Base-by-base conservation (phyloP, 2,888 invertebrate genomes). In the Matsumyia berberina region DNA sequence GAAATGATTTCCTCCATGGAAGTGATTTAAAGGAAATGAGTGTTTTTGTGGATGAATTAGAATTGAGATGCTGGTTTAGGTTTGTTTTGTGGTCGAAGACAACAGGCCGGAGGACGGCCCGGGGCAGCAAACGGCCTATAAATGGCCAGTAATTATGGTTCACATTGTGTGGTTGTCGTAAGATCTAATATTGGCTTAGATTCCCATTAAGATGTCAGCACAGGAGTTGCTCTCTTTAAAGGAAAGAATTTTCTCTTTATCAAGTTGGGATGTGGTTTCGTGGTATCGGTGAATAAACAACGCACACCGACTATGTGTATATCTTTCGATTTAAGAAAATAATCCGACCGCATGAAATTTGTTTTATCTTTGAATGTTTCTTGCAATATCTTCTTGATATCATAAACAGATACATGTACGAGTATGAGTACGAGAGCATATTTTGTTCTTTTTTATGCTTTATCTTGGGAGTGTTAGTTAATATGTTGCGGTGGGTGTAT, bases 11-110 rank as follows among this genome's bases (percentile, higher is more conserved):
- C 85, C 70, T 78, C 44, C 70, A 58, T 51, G 51, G 58, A n/a
- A 70, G 66, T 70, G 74, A 85, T 85, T 85, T 69, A 64, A 66
- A 76, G 85, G 80, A 85, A 85, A 80, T 80, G 64, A 80, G 74
- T 80, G 67, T 58, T 78, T 64, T 76, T 51, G 42, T 66, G 51
- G 35, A 62, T 74, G 57, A 76, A 76, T 76, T 57, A 39, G 55
- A 11, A 11, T 15, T 8, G 24, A 31, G 35, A 17, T 46, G 62
- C 53, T 44, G 53, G 67, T 67, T 24, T 24, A 24, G 24, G 24
- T 44, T 58, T 58, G 39, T 79, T 49, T 73, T 74, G 60, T 67
- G 64, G 8, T 46, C n/a, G 9, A 12, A 55, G 60, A 53, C 58
- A 17, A 55, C 62, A 7, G 4, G 4, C 24, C 4, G n/a, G n/a